Base-by-base conservation (phyloP, 2,797 vertebrate genomes). In the Cryptoprocta ferox region DNA sequence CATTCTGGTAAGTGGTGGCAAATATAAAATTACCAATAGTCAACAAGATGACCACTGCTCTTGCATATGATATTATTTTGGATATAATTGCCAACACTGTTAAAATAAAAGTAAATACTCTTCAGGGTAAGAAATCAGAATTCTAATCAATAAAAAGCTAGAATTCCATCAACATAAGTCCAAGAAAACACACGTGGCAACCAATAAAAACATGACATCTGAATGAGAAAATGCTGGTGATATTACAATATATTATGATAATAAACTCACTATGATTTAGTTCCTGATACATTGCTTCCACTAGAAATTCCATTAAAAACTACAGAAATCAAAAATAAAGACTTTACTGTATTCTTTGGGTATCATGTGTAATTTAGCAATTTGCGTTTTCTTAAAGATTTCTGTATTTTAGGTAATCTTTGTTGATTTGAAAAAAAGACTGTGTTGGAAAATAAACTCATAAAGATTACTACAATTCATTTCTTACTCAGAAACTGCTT, bases 341-440 rank as follows among this genome's bases (percentile, higher is more conserved):
- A 78, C 79, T 61, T 19, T 89, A 13, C 4, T 39, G 15, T 88
- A 39, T 48, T 79, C 13, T 81, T 32, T 90, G 28, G 66, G 28
- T 0, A 56, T 92, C 37, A 70, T 50, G 5, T 63, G 3, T 19
- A 92, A 86, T 56, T 68, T 94, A 86, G 21, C 18, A 71, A 24
- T 71, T 63, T 45, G 18, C 2, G 1, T 82, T 88, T 56, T 73
- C 21, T 96, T 80, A 86, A 84, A 30, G 11, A 75, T 90, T 48
- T 28, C 7, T 80, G 1, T 48, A 75, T 56, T 79, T 80, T 82
- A 81, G 39, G 4, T 32, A 61, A 79, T 89, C 18, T 68, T 14
- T 59, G 16, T 83, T 65, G 65, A 87, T 86, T 79, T 95, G 11
- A 82, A 94, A 95, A 82, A 94, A 95, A 70, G 28, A 59, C 15